A percentile compares a stretch with the other conserved stretches of the same genome.
phyloP scores from a whole-genome alignment of 23 tunicate species.

The Halocynthia roretzi region DNA sequence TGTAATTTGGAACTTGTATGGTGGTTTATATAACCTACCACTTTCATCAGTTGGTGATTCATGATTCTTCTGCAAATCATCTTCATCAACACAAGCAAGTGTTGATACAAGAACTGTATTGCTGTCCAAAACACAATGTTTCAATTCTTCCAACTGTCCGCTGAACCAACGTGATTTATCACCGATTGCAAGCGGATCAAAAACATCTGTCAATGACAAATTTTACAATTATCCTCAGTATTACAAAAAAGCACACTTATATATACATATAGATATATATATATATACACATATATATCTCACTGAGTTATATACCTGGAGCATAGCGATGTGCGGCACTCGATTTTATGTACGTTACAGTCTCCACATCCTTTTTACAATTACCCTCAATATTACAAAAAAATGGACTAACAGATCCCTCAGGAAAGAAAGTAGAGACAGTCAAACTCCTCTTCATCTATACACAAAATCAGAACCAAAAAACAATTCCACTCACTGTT shows the following conservation, averaged over 20 bases:
- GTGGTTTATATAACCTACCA: slow-evolving; percentile 27
- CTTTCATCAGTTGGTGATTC: slow-evolving; percentile 91
- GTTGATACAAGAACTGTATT: slow-evolving; percentile 62
- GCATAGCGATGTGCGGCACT: too few species aligned
- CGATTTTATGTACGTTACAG: too few species aligned
- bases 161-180: slow-evolving; percentile 98
- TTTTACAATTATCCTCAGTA: too few species aligned
- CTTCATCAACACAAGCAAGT: slow-evolving; percentile 75
- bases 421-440: neutral
- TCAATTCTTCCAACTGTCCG: slow-evolving; percentile 48
- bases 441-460: too few species aligned
- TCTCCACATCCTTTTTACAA: too few species aligned
- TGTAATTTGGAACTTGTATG: neutral
- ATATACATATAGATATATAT: too few species aligned
- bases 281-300: too few species aligned
- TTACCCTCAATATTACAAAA: too few species aligned
- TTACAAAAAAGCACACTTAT: too few species aligned
- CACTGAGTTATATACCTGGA: too few species aligned
- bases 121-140: slow-evolving; percentile 54
- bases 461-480: neutral
- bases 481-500: slow-evolving; percentile 41
- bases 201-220: slow-evolving; percentile 45
- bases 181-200: slow-evolving; percentile 84
- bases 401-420: neutral
- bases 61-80: slow-evolving; percentile 32